phyloP scores from a whole-genome alignment of 2,113 vertebrate species.

The Himantopus leucocephalus region DNA sequence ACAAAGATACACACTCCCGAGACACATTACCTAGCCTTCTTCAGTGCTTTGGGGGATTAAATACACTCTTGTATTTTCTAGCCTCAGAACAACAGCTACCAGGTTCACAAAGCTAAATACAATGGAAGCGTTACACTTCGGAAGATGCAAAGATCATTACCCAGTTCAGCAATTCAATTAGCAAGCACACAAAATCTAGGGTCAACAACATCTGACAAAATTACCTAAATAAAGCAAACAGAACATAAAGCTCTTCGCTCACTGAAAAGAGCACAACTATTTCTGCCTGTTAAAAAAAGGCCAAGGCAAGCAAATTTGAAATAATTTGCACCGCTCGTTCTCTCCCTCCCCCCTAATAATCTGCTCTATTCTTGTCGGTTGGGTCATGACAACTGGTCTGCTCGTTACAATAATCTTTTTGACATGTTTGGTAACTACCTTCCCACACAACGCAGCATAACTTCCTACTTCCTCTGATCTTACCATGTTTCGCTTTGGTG shows the following conservation, averaged over 20 bases:
- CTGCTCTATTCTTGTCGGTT: background rate
- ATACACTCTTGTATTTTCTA: fast-evolving
- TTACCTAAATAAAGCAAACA: background rate
- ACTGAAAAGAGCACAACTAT: background rate
- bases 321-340: background rate
- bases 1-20: background rate
- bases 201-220: background rate
- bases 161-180: background rate
- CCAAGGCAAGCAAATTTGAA: conserved; percentile 27
- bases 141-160: fast-evolving
- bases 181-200: background rate
- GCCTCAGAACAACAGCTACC: background rate
- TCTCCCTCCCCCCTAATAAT: background rate
- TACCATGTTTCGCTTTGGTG: conserved; percentile 47
- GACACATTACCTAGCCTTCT: background rate
- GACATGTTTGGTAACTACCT: conserved; percentile 82
- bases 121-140: fast-evolving
- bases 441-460: conserved; percentile 57
- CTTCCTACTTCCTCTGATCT: conserved; percentile 77
- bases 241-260: background rate
- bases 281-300: background rate
- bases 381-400: conserved; percentile 47
- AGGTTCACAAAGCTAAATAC: background rate
- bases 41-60: background rate
- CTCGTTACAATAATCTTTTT: conserved; percentile 72